phyloP scores from a whole-genome alignment of 2,113 vertebrate species.

The Artemisiospiza belli region DNA sequence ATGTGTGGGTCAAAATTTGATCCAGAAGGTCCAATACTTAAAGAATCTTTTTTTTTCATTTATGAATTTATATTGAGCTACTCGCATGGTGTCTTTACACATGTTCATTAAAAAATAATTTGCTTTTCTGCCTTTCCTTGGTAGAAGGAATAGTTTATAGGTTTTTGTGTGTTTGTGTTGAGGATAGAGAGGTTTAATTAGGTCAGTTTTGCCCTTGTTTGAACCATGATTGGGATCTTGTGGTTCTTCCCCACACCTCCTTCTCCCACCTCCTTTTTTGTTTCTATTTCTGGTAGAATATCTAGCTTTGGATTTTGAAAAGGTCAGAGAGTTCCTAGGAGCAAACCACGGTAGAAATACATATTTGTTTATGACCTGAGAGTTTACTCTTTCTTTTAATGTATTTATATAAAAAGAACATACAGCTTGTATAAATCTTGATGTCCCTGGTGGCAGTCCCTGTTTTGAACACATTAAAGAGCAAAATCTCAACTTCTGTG shows the following conservation, averaged over 20 bases:
- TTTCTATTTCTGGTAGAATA: background rate
- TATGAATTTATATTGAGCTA: background rate
- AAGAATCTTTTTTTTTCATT: background rate
- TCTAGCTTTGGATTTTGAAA: background rate
- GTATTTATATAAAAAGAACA: background rate
- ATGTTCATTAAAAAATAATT: background rate
- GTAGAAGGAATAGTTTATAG: background rate
- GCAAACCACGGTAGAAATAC: background rate
- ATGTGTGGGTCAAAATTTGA: background rate
- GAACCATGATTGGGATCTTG: background rate
- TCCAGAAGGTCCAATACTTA: background rate
- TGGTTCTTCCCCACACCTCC: background rate
- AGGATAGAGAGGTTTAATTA: background rate
- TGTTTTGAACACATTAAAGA: background rate
- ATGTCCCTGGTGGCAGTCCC: background rate
- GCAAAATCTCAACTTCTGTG: background rate
- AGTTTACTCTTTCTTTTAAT: background rate
- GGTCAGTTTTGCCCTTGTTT: background rate
- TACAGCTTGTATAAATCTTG: background rate
- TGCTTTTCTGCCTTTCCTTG: background rate
- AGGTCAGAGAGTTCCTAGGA: background rate
- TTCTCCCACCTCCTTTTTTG: background rate
- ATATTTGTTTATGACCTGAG: background rate
- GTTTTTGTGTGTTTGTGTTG: background rate
- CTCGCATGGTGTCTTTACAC: background rate